Percentiles rank a stretch among this genome's conserved stretches.
Evolutionary conservation across 2,797 vertebrate species (phyloP).

Genomic region (Etheostoma nigrum): DNA sequence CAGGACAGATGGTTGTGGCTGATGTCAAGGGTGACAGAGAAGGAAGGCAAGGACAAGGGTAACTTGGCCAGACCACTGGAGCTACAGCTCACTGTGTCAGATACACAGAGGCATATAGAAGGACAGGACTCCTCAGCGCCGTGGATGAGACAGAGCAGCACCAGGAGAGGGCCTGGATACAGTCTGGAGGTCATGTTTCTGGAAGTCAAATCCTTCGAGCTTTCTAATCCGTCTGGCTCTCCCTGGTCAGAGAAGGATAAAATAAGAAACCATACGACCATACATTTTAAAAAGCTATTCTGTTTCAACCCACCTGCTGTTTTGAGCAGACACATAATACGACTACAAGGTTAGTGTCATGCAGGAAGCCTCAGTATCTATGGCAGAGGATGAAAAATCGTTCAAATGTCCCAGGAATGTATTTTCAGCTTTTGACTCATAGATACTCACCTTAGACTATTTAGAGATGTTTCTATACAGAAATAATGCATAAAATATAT

Average conservation of each 20-base stretch:
- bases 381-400: conserved; percentile 31
- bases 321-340: conserved; percentile 27
- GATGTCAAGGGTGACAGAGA: conserved; percentile 88
- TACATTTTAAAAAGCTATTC: conserved; percentile 37
- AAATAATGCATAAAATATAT: not conserved
- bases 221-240: conserved; percentile 34
- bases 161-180: conserved; percentile 59
- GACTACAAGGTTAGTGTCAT: conserved; percentile 36
- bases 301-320: conserved; percentile 24
- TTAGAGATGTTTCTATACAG: not conserved
- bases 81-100: conserved; percentile 92
- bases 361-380: conserved; percentile 16
- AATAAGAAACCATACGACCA: conserved; percentile 50
- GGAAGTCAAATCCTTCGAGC: conserved; percentile 31
- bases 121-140: conserved; percentile 82
- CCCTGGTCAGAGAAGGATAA: conserved; percentile 56
- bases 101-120: conserved; percentile 88
- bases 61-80: conserved; percentile 80
- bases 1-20: conserved; percentile 90
- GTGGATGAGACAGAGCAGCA: conserved; percentile 71
- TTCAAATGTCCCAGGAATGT: conserved; percentile 19
- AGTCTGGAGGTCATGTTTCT: conserved; percentile 72
- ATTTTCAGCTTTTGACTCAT: conserved; percentile 14
- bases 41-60: conserved; percentile 83
- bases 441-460: not conserved